phyloP scores from a whole-genome alignment of 64 coral and sea anemone species.

The Dendronephthya gigantea region DNA sequence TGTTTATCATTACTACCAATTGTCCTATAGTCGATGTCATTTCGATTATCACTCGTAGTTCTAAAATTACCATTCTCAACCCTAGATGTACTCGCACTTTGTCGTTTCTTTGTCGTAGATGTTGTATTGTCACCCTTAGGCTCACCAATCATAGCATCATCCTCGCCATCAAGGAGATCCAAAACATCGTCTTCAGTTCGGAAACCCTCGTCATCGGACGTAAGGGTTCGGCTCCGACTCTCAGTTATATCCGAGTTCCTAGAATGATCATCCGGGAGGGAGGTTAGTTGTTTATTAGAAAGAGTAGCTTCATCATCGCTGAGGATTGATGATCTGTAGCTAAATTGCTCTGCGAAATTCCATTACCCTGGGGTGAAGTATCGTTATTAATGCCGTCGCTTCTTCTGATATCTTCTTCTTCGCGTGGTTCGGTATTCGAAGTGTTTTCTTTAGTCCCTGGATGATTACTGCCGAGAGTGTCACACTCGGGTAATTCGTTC shows the following conservation, averaged over 20 bases:
- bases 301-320: neutral
- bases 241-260: neutral
- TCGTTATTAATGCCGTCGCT: neutral
- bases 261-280: neutral
- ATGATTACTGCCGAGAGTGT: too few species aligned
- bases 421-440: too few species aligned
- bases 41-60: neutral
- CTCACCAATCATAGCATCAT: neutral
- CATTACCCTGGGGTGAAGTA: neutral
- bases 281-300: neutral
- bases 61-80: neutral
- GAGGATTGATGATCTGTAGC: neutral
- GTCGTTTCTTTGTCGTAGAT: neutral
- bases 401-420: too few species aligned
- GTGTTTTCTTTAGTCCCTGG: too few species aligned
- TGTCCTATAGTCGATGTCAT: neutral
- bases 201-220: slow-evolving; percentile 2
- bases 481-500: too few species aligned
- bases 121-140: neutral
- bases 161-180: neutral
- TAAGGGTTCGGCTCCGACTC: neutral
- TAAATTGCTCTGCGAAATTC: neutral
- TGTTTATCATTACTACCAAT: neutral
- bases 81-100: neutral
- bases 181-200: slow-evolving; percentile 4